Evolutionary conservation across 64 coral and sea anemone species (phyloP).

Genomic region (Astreopora myriophthalma): DNA sequence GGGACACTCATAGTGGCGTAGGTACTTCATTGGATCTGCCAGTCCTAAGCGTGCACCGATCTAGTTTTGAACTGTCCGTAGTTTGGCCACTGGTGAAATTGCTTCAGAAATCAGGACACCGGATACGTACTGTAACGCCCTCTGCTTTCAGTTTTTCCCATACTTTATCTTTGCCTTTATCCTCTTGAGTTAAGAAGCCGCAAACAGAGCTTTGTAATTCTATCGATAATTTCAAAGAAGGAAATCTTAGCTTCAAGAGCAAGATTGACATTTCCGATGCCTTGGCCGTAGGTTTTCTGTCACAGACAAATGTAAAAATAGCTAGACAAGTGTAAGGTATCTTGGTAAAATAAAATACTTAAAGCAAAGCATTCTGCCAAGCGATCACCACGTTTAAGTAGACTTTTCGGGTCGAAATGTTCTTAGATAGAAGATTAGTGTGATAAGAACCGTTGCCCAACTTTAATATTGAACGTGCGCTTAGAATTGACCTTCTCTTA

Average conservation of each 20-base stretch:
- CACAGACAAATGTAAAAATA: background rate
- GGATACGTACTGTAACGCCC: slow-evolving; percentile 28
- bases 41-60: background rate
- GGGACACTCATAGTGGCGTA: too few relatives aligned
- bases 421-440: background rate
- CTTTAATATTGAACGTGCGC: background rate
- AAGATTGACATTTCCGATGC: background rate
- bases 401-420: background rate
- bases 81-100: background rate
- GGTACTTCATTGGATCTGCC: background rate
- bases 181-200: slow-evolving; percentile 53
- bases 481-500: background rate
- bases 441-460: background rate
- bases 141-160: background rate
- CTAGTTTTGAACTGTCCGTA: background rate
- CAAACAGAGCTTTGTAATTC: slow-evolving; percentile 43
- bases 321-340: too few relatives aligned
- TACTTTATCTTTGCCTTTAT: background rate
- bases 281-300: background rate
- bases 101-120: background rate
- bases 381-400: background rate
- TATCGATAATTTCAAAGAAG: slow-evolving; percentile 25
- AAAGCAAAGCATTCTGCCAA: background rate
- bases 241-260: slow-evolving; percentile 19
- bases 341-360: too few relatives aligned